Evolutionary conservation across 2,797 vertebrate genomes (phyloP), one percentile per base, ranked within the genome.

Genomic region (Hozukius guyotensis): DNA sequence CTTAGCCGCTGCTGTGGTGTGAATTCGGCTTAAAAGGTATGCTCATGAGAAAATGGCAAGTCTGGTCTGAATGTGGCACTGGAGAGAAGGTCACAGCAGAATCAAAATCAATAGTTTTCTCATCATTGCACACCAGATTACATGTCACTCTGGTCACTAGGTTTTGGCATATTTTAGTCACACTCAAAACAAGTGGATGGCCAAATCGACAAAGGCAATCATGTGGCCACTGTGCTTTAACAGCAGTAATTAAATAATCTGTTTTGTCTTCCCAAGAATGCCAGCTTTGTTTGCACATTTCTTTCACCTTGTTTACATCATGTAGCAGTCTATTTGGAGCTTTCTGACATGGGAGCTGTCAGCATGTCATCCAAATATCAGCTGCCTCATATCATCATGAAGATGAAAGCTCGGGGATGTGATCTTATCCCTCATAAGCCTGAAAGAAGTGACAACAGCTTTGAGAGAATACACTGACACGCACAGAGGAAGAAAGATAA

Each of bases 251-350:
- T n/a, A 62, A 71, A 78, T 20, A 1, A 83, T 79, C 68, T 24
- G 7, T 52, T 56, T 62, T 73, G 75, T 84, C 34, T 62, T 75
- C 34, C 63, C 20, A 57, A 67, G 53, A 57, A 63, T 74, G 24
- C 22, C 32, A 46, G 52, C 56, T 84, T 83, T 86, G 31, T 82
- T 78, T 78, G 56, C 49, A 60, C 22, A 29, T 78, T 62, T 72
- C 60, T 85, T 85, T 88, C 82, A 73, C 79, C 65, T 62, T 85
- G 82, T 93, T 92, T 91, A 82, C 79, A 81, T 85, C 80, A 86
- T 84, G 78, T 69, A 29, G 55, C 63, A 77, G 76, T 85, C 76
- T 82, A 65, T 84, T 83, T 78, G 72, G 63, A 81, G 76, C 68
- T 22, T 81, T 68, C 52, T 84, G 85, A 89, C 79, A 79, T 22